Percentiles rank a stretch among this genome's conserved stretches.
These are phyloP conservation scores for Geodia barretti DNA, from an alignment of 37 sponge, comb jelly and placozoan genomes.

Conservation along the genomic window DNA sequence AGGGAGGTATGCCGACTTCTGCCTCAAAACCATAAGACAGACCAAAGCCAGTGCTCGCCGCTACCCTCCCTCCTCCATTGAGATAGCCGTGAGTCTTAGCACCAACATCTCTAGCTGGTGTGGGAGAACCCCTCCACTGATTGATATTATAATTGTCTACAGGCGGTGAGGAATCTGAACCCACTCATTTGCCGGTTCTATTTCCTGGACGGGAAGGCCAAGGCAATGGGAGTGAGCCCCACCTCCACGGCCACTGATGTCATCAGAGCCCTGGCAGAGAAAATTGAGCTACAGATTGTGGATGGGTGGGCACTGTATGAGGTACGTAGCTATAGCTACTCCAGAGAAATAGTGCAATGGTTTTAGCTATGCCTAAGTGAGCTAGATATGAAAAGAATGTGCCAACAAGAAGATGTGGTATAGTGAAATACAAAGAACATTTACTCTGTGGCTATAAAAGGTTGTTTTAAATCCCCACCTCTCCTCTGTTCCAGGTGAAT, in stretches of 20 bases:
- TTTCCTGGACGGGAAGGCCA: constrained; percentile 96
- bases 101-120: too few relatives aligned
- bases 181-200: constrained; percentile 95
- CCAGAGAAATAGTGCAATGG: background rate
- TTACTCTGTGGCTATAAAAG: too few relatives aligned
- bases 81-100: constrained; percentile 81
- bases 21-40: constrained; percentile 73
- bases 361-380: too few relatives aligned
- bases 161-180: constrained; percentile 81
- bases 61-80: constrained; percentile 89
- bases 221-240: constrained; percentile 90
- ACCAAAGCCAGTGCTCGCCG: constrained; percentile 75
- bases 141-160: constrained; percentile 3
- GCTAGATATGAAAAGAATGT: too few relatives aligned
- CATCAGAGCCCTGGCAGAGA: constrained; percentile 76
- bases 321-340: constrained; percentile 29
- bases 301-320: constrained; percentile 98
- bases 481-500: constrained; percentile 69
- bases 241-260: constrained; percentile 86
- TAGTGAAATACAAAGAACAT: too few relatives aligned
- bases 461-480: too few relatives aligned
- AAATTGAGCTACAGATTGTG: constrained; percentile 85
- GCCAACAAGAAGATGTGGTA: too few relatives aligned
- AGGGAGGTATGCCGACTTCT: constrained; percentile 66
- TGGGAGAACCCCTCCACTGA: background rate